Evolutionary conservation across 2,113 vertebrate species (phyloP).

Genomic region (Bos javanicus): DNA sequence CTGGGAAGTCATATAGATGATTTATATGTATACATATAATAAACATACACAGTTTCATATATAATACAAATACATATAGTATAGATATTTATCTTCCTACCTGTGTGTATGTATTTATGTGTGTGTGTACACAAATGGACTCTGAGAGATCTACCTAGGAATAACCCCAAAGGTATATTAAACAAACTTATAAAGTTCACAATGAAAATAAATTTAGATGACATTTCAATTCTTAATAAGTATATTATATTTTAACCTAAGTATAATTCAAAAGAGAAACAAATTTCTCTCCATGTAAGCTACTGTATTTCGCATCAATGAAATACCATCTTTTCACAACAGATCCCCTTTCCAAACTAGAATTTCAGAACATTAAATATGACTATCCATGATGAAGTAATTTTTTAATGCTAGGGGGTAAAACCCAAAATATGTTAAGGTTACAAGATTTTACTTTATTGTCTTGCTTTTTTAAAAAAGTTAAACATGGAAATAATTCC

Average conservation of each 20-base stretch:
- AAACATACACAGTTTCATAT: not conserved
- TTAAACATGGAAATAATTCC: slow-evolving; percentile 45
- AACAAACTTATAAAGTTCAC: not conserved
- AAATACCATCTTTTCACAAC: slow-evolving; percentile 5
- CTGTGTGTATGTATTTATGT: not conserved
- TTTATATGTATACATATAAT: not conserved
- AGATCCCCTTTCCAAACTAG: not conserved
- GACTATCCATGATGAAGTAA: not conserved
- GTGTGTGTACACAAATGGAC: not conserved
- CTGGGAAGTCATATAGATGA: not conserved
- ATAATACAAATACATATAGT: not conserved
- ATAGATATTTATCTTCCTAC: not conserved
- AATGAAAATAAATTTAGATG: slow-evolving; percentile 3
- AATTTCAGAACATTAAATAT: slow-evolving; percentile 15
- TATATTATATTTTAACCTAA: not conserved
- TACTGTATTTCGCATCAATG: not conserved
- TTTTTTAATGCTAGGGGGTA: not conserved
- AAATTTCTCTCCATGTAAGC: not conserved
- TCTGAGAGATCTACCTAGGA: not conserved
- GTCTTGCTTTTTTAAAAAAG: slow-evolving; percentile 29
- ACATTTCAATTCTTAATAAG: not conserved
- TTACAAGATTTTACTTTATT: slow-evolving; percentile 31
- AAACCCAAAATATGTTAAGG: slow-evolving; percentile 33
- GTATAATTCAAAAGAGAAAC: slow-evolving; percentile 14
- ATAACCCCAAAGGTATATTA: not conserved